phyloP scores from a whole-genome alignment of 2,113 vertebrate species.

The Prunella fulvescens region DNA sequence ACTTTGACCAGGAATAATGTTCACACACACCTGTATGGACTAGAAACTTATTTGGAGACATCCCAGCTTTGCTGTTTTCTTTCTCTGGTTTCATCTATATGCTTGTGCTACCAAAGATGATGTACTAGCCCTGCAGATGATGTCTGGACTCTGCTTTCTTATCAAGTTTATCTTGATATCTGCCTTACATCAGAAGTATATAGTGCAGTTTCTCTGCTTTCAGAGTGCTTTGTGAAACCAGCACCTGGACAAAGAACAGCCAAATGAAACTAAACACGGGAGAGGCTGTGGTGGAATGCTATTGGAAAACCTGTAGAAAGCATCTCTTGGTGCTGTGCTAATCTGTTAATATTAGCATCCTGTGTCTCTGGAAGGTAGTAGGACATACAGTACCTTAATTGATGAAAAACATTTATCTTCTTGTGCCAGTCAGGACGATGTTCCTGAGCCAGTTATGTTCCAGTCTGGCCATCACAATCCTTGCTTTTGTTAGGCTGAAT shows the following conservation, averaged over 20 bases:
- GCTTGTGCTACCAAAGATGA: background rate
- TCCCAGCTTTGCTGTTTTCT: background rate
- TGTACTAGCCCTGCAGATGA: background rate
- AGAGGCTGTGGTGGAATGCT: background rate
- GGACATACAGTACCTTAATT: background rate
- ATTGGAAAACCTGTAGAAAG: background rate
- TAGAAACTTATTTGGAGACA: background rate
- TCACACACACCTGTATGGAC: background rate
- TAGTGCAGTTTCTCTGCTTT: background rate
- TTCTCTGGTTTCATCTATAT: background rate
- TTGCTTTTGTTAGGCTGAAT: background rate
- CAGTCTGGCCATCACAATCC: background rate
- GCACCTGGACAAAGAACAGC: background rate
- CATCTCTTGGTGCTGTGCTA: background rate
- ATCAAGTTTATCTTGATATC: background rate
- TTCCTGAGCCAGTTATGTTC: background rate
- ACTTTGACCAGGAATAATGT: background rate
- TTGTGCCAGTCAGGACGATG: background rate
- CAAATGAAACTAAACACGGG: background rate
- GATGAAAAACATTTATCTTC: background rate
- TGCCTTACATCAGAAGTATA: background rate
- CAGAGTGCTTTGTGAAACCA: background rate
- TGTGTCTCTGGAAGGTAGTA: background rate
- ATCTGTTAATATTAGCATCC: background rate
- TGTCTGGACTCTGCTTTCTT: background rate